Conservation (phyloP, 2,888 invertebrate genomes). For the Carabus problematicus region DNA sequence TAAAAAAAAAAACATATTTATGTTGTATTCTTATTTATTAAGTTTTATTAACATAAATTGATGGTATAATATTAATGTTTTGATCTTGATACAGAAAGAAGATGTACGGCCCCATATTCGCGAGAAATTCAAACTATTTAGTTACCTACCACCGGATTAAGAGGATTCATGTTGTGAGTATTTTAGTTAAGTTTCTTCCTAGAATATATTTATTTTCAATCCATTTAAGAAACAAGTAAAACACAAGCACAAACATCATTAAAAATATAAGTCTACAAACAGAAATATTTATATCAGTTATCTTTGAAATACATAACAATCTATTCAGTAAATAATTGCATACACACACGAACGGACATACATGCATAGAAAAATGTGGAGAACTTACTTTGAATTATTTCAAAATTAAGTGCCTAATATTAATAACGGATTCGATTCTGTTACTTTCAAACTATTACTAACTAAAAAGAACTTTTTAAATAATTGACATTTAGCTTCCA, state of each 20-base stretch:
- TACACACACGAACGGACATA: not conserved
- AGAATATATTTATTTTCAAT: conserved; percentile 34
- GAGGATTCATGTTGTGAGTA: conserved; percentile 34
- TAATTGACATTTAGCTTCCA: conserved; percentile 22
- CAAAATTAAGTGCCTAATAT: conserved; percentile 37
- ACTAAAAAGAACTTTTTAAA: too few relatives aligned
- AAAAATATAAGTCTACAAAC: conserved; percentile 5
- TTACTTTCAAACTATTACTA: not conserved
- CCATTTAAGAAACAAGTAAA: conserved; percentile 10
- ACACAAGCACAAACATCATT: conserved; percentile 23
- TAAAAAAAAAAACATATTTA: not conserved
- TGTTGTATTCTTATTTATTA: too few relatives aligned
- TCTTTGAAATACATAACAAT: not conserved
- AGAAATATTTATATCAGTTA: conserved; percentile 2
- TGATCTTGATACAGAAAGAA: conserved; percentile 72
- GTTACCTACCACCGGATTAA: conserved; percentile 87
- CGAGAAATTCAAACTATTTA: conserved; percentile 88
- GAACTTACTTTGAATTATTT: conserved; percentile 23
- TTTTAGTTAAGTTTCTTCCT: conserved; percentile 24
- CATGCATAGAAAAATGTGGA: conserved; percentile 6
- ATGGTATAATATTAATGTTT: conserved; percentile 36
- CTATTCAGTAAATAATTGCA: too few relatives aligned
- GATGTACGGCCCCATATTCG: conserved; percentile 93
- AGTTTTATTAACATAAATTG: not conserved
- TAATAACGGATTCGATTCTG: conserved; percentile 29